These are phyloP conservation scores for Enteromius paludinosus DNA, from an alignment of 2,797 vertebrate genomes.

Conservation along the genomic window DNA sequence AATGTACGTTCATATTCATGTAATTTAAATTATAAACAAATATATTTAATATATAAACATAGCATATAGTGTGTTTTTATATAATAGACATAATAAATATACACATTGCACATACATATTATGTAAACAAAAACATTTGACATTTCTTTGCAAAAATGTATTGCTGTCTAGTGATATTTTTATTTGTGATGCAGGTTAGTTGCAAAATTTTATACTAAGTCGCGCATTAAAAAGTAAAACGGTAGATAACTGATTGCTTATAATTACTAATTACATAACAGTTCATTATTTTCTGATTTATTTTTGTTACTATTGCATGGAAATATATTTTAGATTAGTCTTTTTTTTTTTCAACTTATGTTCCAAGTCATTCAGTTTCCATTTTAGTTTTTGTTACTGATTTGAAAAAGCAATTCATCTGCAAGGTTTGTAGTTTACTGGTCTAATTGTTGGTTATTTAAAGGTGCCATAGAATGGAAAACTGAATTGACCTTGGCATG, in stretches of 20 bases:
- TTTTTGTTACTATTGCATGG: background rate
- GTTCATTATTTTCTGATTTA: background rate
- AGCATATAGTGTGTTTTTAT: no score
- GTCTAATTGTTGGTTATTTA: background rate
- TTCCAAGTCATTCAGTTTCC: background rate
- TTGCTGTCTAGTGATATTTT: background rate
- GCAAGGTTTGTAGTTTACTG: background rate
- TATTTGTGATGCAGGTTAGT: background rate
- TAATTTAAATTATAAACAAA: no score
- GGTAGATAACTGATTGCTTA: background rate
- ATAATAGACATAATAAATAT: no score
- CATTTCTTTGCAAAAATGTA: background rate
- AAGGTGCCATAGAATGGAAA: no score
- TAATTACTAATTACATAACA: background rate
- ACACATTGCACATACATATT: no score
- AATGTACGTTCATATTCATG: no score
- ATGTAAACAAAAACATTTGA: no score
- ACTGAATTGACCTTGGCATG: no score
- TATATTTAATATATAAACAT: background rate
- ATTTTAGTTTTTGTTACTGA: background rate
- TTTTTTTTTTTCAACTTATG: background rate
- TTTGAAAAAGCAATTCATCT: background rate
- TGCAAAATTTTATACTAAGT: background rate
- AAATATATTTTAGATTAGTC: background rate
- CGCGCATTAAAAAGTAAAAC: background rate